Percentiles rank a stretch among this genome's conserved stretches.
These are phyloP conservation scores for Lethenteron reissneri DNA, from an alignment of 2,113 vertebrate species.

Conservation along the genomic window DNA sequence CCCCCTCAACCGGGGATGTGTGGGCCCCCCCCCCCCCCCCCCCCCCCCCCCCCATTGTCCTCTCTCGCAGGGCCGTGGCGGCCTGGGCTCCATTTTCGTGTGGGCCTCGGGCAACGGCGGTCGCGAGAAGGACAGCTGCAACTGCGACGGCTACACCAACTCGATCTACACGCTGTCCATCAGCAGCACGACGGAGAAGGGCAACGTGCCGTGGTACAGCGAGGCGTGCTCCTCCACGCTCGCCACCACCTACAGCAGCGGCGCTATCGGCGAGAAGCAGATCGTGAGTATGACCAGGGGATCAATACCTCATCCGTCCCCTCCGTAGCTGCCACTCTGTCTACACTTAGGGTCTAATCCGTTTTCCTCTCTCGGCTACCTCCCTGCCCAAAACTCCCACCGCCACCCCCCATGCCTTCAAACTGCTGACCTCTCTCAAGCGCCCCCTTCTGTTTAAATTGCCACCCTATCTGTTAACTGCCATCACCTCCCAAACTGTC, in stretches of 20 bases:
- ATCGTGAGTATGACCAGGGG: constrained; percentile 42
- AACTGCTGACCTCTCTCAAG: neutral
- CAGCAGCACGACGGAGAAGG: constrained; percentile 80
- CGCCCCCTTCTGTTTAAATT: constrained; percentile 9
- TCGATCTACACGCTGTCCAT: constrained; percentile 97
- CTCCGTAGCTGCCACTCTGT: neutral
- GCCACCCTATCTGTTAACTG: too few relatives aligned
- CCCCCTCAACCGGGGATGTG: too few relatives aligned
- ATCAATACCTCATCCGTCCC: neutral
- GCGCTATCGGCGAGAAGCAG: constrained; percentile 81
- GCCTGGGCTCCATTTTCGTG: constrained; percentile 85
- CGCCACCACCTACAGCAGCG: constrained; percentile 89
- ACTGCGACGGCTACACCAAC: constrained; percentile 98
- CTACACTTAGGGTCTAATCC: too few relatives aligned
- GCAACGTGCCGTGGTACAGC: constrained; percentile 93
- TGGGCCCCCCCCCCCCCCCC: too few relatives aligned
- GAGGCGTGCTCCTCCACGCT: constrained; percentile 96
- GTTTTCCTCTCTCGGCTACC: neutral
- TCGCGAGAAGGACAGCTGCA: constrained; percentile 81
- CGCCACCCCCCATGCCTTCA: accelerated
- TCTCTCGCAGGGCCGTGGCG: constrained; percentile 41
- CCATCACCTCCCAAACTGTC: too few relatives aligned
- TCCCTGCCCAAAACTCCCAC: constrained; percentile 1
- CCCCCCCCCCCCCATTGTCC: too few relatives aligned
- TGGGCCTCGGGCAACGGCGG: constrained; percentile 95